These are phyloP conservation scores for Gastrophryne carolinensis DNA, from an alignment of 2,797 vertebrate genomes.

Conservation along the genomic window DNA sequence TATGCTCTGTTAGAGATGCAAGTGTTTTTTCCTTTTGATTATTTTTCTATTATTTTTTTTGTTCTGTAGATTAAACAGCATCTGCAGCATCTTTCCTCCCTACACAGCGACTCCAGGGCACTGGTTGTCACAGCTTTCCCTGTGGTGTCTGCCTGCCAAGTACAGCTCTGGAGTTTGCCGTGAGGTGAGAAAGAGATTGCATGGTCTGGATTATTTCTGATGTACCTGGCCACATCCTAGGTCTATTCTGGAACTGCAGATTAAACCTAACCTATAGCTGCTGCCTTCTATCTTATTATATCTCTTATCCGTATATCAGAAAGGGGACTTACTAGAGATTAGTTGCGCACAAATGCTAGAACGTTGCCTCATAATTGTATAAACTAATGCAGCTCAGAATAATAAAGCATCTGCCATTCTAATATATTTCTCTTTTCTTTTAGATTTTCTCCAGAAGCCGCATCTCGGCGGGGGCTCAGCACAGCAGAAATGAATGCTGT, in stretches of 20 bases:
- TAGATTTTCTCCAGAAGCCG: conserved; percentile 96
- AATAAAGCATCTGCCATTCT: background rate
- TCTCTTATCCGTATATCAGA: background rate
- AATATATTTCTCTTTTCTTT: conserved; percentile 49
- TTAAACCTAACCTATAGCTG: conserved; percentile 64
- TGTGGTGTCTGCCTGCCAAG: conserved; percentile 85
- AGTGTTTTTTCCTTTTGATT: conserved; percentile 76
- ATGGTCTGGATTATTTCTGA: conserved; percentile 71
- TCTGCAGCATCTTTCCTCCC: conserved; percentile 85
- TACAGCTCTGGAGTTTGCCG: conserved; percentile 83
- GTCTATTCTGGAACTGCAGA: conserved; percentile 57
- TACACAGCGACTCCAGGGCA: conserved; percentile 84
- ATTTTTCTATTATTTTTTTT: conserved; percentile 76
- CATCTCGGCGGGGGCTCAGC: conserved; percentile 91
- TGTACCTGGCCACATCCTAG: conserved; percentile 63
- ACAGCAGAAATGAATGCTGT: conserved; percentile 98
- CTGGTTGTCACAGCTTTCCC: conserved; percentile 82
- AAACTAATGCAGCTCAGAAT: background rate
- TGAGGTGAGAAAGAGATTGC: conserved; percentile 86
- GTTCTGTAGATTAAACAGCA: conserved; percentile 82
- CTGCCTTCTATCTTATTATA: conserved; percentile 55
- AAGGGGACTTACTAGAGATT: background rate
- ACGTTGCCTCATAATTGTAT: background rate
- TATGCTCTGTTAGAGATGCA: conserved; percentile 75
- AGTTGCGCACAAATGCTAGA: background rate